Evolutionary conservation across 2,113 vertebrate genomes (phyloP).

Genomic region (Macrotus californicus): DNA sequence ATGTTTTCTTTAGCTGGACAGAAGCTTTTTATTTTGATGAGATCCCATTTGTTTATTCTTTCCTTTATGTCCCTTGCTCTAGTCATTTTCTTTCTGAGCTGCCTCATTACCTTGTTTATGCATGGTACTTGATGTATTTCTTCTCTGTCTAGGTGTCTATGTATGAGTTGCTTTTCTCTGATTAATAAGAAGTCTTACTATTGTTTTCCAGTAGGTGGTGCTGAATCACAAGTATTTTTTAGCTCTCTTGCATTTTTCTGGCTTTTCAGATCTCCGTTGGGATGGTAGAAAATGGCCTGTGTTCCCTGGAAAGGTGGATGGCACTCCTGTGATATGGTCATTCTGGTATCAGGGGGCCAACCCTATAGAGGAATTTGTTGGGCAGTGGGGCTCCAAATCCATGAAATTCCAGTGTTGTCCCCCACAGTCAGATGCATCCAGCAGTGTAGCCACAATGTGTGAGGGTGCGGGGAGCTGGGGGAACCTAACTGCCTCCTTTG

Average conservation of each 20-base stretch:
- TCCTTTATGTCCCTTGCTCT: too few relatives aligned
- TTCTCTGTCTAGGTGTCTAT: too few relatives aligned
- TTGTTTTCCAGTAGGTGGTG: neutral
- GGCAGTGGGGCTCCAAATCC: neutral
- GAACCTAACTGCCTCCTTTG: neutral
- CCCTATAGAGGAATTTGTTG: neutral
- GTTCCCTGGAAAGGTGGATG: neutral
- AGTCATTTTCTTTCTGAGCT: too few relatives aligned
- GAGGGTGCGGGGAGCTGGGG: neutral
- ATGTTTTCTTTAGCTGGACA: too few relatives aligned
- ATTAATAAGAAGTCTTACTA: neutral
- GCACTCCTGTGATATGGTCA: neutral
- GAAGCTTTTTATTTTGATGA: too few relatives aligned
- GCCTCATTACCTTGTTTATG: too few relatives aligned
- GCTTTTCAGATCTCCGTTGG: neutral
- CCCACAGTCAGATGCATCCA: neutral
- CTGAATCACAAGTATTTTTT: neutral
- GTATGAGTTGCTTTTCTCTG: neutral
- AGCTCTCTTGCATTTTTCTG: neutral
- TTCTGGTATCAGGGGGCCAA: neutral
- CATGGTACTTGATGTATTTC: too few relatives aligned
- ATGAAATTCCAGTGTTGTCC: neutral
- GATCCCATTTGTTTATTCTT: too few relatives aligned
- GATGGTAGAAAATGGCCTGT: neutral
- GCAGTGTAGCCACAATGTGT: neutral